Base-by-base conservation (phyloP, 2,797 vertebrate species). In the Cyprinodon diabolis region DNA sequence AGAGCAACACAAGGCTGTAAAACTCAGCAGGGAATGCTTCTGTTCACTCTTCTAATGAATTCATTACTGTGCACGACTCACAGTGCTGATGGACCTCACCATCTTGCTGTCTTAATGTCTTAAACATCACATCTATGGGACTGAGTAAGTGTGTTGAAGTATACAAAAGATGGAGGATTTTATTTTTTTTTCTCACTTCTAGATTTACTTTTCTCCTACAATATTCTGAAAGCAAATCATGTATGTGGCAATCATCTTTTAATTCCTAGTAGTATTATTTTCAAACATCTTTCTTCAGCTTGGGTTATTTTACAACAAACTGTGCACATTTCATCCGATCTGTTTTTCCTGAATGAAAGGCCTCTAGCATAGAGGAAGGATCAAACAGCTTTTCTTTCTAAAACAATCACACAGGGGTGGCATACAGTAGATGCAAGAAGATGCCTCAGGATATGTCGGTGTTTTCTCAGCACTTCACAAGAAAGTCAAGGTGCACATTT, bases 21-120 rank as follows among this genome's bases (percentile, higher is more conserved):
- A 80, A 77, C 4, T 54, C 79, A 82, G 78, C 66, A 66, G 68
- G 77, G 78, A 75, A 72, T 68, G 75, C 73, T 60, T 85, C 77
- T 17, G 13, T 79, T 86, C 73, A 48, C 74, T 23, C 57, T 71
- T 81, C 67, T 89, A 84, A 91, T 91, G 84, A 86, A 84, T 87
- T 89, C 57, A 88, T 90, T 86, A 90, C 79, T 79, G 83, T 89
- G 83, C 83, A 84, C 55, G 8, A 51, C 67, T 56, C 57, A 73
- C 68, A 58, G 79, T 19, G 1, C 70, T 76, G 86, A 81, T 82
- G 76, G 71, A 80, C 80, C 85, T 77, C 77, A 75, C 74, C 70
- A 48, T 82, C 71, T 75, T 52, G 77, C 80, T 66, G 35, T 81
- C 80, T 63, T 78, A 80, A 81, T 68, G 75, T 80, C 77, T 79